A percentile compares a stretch with the other conserved stretches of the same genome.
Evolutionary conservation across 2,113 vertebrate species (phyloP).

Genomic region (Ophiodon elongatus): DNA sequence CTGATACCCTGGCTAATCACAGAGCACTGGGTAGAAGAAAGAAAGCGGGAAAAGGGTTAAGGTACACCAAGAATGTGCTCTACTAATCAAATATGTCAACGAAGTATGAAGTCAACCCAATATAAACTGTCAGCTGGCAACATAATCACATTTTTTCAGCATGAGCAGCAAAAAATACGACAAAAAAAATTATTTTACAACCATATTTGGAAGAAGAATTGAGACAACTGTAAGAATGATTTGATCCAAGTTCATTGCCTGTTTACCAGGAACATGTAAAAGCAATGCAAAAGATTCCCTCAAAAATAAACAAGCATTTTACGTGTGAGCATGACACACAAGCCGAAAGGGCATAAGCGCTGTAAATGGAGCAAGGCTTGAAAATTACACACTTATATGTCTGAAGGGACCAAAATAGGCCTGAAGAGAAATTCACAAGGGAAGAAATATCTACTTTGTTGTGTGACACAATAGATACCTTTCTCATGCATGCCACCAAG

Average conservation of each 20-base stretch:
- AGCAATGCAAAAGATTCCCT: conserved; percentile 44
- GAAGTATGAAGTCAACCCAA: conserved; percentile 37
- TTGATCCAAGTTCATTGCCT: conserved; percentile 11
- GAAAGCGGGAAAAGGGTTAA: background rate
- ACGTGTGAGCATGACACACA: conserved; percentile 65
- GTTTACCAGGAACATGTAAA: conserved; percentile 62
- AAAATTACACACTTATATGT: conserved; percentile 70
- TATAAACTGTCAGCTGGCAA: conserved; percentile 40
- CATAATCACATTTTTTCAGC: conserved; percentile 40
- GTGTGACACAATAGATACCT: conserved; percentile 65
- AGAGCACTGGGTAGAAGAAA: conserved; percentile 81
- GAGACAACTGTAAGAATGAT: conserved; percentile 22
- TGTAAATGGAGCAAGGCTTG: conserved; percentile 53
- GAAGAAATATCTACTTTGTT: conserved; percentile 59
- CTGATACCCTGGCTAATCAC: conserved; percentile 90
- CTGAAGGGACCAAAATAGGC: conserved; percentile 55
- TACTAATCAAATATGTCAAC: conserved; percentile 34
- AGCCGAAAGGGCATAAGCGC: conserved; percentile 36
- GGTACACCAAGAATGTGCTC: conserved; percentile 20
- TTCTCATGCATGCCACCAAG: conserved; percentile 49
- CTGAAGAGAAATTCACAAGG: conserved; percentile 44
- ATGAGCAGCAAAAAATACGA: conserved; percentile 31
- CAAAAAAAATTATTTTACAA: conserved; percentile 20
- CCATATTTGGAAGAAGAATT: conserved; percentile 57
- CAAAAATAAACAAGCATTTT: conserved; percentile 56